Conservation (phyloP, 2,113 vertebrate species). For the Cebidichthys violaceus region DNA sequence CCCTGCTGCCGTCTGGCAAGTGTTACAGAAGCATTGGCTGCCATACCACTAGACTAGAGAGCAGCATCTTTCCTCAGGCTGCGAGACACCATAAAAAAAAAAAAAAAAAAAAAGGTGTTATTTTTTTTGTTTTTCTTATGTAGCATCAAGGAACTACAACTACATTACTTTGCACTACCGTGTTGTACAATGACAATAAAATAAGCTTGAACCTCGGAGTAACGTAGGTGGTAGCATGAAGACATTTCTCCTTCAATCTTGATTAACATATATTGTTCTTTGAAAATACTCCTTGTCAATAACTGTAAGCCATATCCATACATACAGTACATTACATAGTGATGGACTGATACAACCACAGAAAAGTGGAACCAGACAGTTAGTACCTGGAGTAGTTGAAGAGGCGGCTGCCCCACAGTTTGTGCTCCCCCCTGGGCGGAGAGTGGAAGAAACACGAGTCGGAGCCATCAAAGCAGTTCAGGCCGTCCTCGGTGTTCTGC, state of each 20-base stretch:
- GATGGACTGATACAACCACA: background rate
- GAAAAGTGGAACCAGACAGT: background rate
- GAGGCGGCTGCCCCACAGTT: slow-evolving; percentile 93
- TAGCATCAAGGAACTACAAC: background rate
- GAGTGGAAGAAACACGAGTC: slow-evolving; percentile 96
- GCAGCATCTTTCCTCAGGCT: background rate
- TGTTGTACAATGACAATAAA: background rate
- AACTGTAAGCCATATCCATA: background rate
- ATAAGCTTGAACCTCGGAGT: background rate
- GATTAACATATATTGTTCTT: background rate
- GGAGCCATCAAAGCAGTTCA: slow-evolving; percentile 95
- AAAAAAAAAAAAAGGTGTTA: too few relatives aligned
- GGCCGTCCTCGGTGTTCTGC: slow-evolving; percentile 94
- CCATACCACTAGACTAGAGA: background rate
- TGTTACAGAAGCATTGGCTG: background rate
- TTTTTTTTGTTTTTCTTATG: background rate
- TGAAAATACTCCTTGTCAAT: background rate
- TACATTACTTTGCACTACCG: background rate
- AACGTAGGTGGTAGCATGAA: background rate
- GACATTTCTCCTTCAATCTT: background rate
- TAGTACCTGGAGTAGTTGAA: slow-evolving; percentile 94
- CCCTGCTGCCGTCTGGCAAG: slow-evolving; percentile 6
- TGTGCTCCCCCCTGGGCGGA: slow-evolving; percentile 89
- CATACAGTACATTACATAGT: background rate
- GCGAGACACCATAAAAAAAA: background rate